Evolutionary conservation across 2,113 vertebrate species (phyloP).

Genomic region (Ardeotis arabs): DNA sequence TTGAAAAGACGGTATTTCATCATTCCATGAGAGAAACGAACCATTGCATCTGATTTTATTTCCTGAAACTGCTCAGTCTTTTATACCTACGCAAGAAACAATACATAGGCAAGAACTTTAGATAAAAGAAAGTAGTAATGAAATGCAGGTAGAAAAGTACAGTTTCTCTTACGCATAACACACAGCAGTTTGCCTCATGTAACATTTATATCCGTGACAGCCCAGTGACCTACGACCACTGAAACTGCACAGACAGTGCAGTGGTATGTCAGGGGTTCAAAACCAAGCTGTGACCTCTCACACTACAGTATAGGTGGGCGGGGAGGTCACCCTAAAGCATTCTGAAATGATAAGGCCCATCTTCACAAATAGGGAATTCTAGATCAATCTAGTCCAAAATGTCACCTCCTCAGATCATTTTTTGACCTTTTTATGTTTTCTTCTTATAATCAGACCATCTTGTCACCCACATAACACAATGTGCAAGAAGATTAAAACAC

Average conservation of each 20-base stretch:
- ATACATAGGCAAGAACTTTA: background rate
- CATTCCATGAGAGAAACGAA: background rate
- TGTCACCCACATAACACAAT: accelerated
- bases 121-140: background rate
- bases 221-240: background rate
- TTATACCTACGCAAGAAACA: background rate
- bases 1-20: background rate
- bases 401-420: background rate
- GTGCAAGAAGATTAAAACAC: background rate
- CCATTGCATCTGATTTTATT: background rate
- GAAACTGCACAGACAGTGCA: accelerated
- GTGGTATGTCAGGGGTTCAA: background rate
- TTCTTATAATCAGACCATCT: background rate
- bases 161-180: background rate
- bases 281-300: background rate
- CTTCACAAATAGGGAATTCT: background rate
- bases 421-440: background rate
- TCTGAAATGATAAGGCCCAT: background rate
- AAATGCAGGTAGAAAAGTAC: background rate
- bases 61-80: background rate
- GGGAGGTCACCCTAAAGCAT: background rate
- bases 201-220: background rate
- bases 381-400: background rate
- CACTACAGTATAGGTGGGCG: accelerated
- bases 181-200: background rate